Conservation (phyloP, 2,113 vertebrate genomes). For the Neoarius graeffei region DNA sequence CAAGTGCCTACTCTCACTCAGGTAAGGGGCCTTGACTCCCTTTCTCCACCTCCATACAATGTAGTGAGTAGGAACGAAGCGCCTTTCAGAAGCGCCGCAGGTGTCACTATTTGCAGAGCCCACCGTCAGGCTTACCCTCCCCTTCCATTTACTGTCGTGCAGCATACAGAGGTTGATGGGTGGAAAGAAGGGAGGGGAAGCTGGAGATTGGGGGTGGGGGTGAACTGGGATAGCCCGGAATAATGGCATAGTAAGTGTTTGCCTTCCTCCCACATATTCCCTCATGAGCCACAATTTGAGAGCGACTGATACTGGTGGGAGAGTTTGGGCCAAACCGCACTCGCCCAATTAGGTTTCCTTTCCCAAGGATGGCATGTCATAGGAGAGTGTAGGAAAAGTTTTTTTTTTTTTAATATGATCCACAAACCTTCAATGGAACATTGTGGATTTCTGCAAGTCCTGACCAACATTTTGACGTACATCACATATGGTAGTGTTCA, state of each 20-base stretch:
- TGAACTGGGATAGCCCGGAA: conserved; percentile 69
- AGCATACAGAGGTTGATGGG: conserved; percentile 40
- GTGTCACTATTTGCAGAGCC: conserved; percentile 51
- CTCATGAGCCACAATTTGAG: conserved; percentile 77
- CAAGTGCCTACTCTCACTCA: conserved; percentile 85
- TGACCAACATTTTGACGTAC: conserved; percentile 30
- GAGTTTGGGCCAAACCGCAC: conserved; percentile 55
- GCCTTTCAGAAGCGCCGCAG: conserved; percentile 53
- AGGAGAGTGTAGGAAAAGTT: conserved; percentile 31
- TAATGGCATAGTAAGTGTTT: conserved; percentile 82
- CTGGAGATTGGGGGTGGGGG: conserved; percentile 35
- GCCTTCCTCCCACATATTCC: conserved; percentile 78
- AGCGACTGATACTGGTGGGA: conserved; percentile 85
- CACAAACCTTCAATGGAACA: conserved; percentile 13
- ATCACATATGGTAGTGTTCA: conserved; percentile 21
- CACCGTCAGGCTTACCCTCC: conserved; percentile 39
- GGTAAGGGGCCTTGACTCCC: conserved; percentile 78
- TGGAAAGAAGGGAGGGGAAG: conserved; percentile 26
- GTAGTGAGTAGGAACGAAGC: conserved; percentile 48
- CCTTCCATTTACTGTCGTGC: conserved; percentile 45
- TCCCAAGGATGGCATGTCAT: conserved; percentile 55
- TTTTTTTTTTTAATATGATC: conserved; percentile 12
- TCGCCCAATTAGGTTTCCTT: conserved; percentile 57
- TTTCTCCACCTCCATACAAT: conserved; percentile 53
- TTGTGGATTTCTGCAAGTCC: conserved; percentile 30